phyloP scores from a whole-genome alignment of 1,140 invertebrate species.

The Psilanteris sp. region DNA sequence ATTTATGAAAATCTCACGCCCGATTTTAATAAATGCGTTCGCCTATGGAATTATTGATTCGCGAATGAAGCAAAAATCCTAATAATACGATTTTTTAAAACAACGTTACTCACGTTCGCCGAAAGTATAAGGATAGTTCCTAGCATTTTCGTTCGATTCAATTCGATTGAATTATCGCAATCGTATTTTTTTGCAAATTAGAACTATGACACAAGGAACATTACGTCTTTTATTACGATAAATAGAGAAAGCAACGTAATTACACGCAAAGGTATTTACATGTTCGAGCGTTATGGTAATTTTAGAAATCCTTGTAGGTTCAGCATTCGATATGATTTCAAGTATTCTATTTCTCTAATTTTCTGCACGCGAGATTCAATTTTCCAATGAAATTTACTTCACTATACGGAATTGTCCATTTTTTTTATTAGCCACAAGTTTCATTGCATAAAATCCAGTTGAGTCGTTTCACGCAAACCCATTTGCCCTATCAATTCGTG shows the following conservation, averaged over 20 bases:
- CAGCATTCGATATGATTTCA: slow-evolving; percentile 13
- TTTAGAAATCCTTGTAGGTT: slow-evolving; percentile 25
- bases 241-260: slow-evolving; percentile 19
- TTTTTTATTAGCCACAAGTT: slow-evolving; percentile 4
- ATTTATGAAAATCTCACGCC: not conserved
- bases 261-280: slow-evolving; percentile 10
- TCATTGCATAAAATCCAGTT: slow-evolving; percentile 3
- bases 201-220: not conserved
- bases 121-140: too few species aligned
- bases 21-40: too few species aligned
- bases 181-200: too few species aligned
- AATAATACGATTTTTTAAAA: too few species aligned
- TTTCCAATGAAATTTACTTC: not conserved
- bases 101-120: too few species aligned
- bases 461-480: not conserved
- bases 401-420: not conserved
- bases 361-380: slow-evolving; percentile 26
- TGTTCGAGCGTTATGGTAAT: slow-evolving; percentile 27
- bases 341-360: slow-evolving; percentile 20
- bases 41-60: too few species aligned
- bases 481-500: slow-evolving; percentile 1
- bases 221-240: slow-evolving; percentile 1
- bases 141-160: too few species aligned
- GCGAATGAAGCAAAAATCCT: too few species aligned
- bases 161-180: too few species aligned